Conservation (phyloP, 2,113 vertebrate genomes). For the Cavia porcellus region DNA sequence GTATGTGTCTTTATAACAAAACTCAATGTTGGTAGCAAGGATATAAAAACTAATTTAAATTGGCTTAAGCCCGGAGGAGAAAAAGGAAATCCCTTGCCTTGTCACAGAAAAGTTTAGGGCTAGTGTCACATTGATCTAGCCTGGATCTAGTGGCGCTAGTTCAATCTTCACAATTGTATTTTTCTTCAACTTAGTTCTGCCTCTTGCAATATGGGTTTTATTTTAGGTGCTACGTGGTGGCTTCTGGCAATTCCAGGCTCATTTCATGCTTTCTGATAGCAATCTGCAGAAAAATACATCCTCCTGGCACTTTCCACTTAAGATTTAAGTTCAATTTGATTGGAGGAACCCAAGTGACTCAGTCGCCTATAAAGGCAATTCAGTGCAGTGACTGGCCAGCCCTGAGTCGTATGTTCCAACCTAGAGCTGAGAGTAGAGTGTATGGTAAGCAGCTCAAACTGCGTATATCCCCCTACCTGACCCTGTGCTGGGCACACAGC, state of each 20-base stretch:
- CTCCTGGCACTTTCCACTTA: neutral
- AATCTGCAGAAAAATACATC: neutral
- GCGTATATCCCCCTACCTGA: neutral
- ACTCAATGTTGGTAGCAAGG: neutral
- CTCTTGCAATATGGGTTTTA: neutral
- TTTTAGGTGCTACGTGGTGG: neutral
- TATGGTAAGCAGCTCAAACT: neutral
- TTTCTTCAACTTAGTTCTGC: neutral
- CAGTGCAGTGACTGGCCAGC: neutral
- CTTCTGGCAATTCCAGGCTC: neutral
- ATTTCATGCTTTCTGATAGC: neutral
- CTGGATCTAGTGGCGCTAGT: neutral
- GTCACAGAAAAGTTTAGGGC: neutral
- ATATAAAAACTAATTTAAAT: slow-evolving; percentile 8
- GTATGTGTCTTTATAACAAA: slow-evolving; percentile 33
- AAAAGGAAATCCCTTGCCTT: neutral
- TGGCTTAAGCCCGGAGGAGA: neutral
- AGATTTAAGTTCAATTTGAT: neutral
- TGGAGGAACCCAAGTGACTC: neutral
- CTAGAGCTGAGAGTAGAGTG: neutral
- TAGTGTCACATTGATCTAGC: neutral
- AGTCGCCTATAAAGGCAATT: neutral
- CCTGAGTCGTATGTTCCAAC: neutral
- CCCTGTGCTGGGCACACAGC: too few species aligned
- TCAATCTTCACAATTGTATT: neutral